phyloP scores from a whole-genome alignment of 37 sponge, comb jelly and placozoan genomes.

The Chondrilla cf. caribensis region DNA sequence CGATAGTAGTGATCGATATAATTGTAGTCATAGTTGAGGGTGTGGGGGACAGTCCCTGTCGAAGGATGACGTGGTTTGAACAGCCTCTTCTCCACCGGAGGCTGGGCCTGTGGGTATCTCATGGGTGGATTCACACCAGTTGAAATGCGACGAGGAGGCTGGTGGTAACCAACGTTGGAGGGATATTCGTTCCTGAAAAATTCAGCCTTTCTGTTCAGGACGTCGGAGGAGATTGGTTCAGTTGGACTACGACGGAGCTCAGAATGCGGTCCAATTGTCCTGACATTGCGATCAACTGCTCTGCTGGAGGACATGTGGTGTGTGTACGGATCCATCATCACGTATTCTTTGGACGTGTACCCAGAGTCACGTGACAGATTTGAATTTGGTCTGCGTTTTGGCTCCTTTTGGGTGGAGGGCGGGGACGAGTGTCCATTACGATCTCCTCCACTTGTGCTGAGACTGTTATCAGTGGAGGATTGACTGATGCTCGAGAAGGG shows the following conservation, averaged over 20 bases:
- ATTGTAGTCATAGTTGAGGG: background rate
- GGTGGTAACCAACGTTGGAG: background rate
- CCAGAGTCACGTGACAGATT: slow-evolving; percentile 21
- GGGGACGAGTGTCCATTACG: background rate
- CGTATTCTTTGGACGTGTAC: background rate
- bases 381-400: slow-evolving; percentile 2
- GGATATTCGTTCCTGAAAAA: background rate
- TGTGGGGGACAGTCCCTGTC: background rate
- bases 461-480: slow-evolving; percentile 5
- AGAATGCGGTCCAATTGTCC: background rate
- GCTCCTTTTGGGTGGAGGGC: background rate
- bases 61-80: background rate
- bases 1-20: background rate
- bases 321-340: background rate
- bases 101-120: background rate
- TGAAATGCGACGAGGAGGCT: background rate
- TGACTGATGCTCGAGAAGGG: slow-evolving; percentile 2
- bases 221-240: background rate
- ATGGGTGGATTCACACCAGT: background rate
- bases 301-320: background rate
- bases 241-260: background rate
- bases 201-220: background rate
- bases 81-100: background rate
- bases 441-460: background rate
- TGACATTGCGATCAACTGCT: background rate